Evolutionary conservation across 2,797 vertebrate species (phyloP), one percentile per base, ranked within the genome.

Genomic region (Bryconaethiops microstoma): DNA sequence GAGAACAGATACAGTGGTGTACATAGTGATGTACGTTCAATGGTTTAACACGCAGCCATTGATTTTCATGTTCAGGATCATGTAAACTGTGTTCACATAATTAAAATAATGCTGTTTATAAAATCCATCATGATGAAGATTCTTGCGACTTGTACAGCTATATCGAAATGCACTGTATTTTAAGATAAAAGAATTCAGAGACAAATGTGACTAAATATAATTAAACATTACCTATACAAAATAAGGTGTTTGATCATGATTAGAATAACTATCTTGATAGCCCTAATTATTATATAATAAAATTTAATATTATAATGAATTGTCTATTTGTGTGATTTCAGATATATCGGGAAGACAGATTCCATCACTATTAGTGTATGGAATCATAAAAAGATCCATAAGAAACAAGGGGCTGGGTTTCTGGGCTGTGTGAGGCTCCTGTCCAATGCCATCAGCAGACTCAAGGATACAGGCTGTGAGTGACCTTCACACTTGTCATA

Each of bases 331-430:
- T 65, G 7, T 67, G 1, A 54, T 59, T 82, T 71, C n/a, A 97
- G 97, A 85, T 99, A 98, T 45, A 97, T 99, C 83, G 97, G 97
- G 76, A 99, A 99, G 91, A 96, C 95, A 0, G 97, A 99, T 93
- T 99, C 97, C 65, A 98, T 99, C 92, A 99, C 97, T 86, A 97
- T 99, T 94, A 99, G 97, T 12, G 95, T 99, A 88, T 99, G 97
- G 97, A 99, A 99, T 94, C 97, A 99, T 90, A 99, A 98, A 93
- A 99, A 99, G 94, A 98, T 99, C 88, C 97, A 99, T 91, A 99
- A 99, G 92, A 96, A 98, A 82, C 97, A 99, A 92, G 97, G 97
- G 79, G 97, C 97, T 4, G 97, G 97, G 88, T 99, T 99, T 92
- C 94, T 99, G 91, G 97, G 97, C 90, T 99, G 97, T 16, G 96